Evolutionary conservation across 92 coral and sea anemone genomes (phyloP).

Genomic region (Heliopora coerulea): DNA sequence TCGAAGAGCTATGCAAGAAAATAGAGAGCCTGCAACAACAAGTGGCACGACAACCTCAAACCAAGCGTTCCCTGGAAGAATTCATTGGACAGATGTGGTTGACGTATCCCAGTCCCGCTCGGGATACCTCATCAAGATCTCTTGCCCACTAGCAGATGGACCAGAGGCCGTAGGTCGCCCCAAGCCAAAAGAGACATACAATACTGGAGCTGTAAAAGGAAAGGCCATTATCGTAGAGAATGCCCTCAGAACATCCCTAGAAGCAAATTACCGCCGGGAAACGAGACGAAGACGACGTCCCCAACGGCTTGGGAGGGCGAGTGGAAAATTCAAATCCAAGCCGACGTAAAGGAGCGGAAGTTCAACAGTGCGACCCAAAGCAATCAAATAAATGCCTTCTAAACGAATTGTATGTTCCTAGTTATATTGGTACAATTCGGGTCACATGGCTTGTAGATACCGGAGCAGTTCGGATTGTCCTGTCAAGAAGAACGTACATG

Average conservation of each 20-base stretch:
- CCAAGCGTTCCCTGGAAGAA: not conserved
- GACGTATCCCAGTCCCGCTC: too few relatives aligned
- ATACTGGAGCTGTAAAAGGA: conserved; percentile 4
- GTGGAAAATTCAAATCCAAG: conserved; percentile 19
- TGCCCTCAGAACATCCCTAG: not conserved
- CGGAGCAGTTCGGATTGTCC: conserved; percentile 50
- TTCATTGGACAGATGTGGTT: not conserved
- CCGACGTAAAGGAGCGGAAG: conserved; percentile 18
- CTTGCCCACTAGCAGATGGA: not conserved
- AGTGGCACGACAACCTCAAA: not conserved
- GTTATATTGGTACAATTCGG: conserved; percentile 43
- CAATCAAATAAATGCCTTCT: not conserved
- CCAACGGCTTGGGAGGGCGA: conserved; percentile 36
- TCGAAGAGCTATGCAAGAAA: conserved; percentile 1
- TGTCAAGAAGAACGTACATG: conserved; percentile 41
- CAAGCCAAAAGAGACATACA: not conserved
- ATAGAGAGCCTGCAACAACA: not conserved
- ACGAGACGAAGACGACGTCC: conserved; percentile 43
- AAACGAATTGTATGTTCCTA: conserved; percentile 45
- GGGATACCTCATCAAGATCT: too few relatives aligned
- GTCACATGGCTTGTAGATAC: conserved; percentile 51
- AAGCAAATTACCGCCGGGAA: conserved; percentile 1
- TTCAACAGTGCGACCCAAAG: not conserved
- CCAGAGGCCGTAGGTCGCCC: not conserved
- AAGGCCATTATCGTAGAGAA: conserved; percentile 24